A percentile compares a stretch with the other conserved stretches of the same genome.
Conservation (phyloP, 37 sponge, comb jelly and placozoan genomes). For the Chondrosia reniformis region DNA sequence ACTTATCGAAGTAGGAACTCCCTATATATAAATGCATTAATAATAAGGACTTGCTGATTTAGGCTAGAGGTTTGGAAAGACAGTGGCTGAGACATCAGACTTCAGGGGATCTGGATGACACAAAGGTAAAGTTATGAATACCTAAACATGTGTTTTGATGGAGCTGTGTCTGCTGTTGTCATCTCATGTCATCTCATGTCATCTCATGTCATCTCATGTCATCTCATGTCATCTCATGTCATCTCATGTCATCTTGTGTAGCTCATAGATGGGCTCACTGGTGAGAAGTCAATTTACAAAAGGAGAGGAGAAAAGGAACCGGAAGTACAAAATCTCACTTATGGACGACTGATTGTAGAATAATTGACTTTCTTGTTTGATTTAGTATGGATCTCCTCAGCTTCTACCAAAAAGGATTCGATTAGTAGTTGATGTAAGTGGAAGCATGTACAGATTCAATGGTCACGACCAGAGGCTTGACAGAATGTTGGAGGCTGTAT, state of each 20-base stretch:
- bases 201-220: too few relatives aligned
- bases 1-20: background rate
- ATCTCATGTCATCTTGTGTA: constrained; percentile 20
- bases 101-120: constrained; percentile 87
- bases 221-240: too few relatives aligned
- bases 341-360: too few relatives aligned
- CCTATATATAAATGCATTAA: too few relatives aligned
- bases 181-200: too few relatives aligned
- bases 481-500: constrained; percentile 63
- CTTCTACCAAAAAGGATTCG: constrained; percentile 66
- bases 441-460: constrained; percentile 96
- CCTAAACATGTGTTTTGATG: too few relatives aligned
- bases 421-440: constrained; percentile 90
- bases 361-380: background rate
- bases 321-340: too few relatives aligned
- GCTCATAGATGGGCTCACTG: constrained; percentile 83
- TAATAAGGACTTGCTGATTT: background rate
- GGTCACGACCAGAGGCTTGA: constrained; percentile 82
- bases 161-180: too few relatives aligned
- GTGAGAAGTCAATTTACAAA: constrained; percentile 81
- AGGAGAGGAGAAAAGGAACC: constrained; percentile 69
- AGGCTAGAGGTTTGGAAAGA: constrained; percentile 77
- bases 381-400: constrained; percentile 40
- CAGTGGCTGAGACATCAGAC: constrained; percentile 86
- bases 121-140: constrained; percentile 47